Base-by-base conservation (phyloP, 2,797 vertebrate genomes). In the Limnodromus scolopaceus region DNA sequence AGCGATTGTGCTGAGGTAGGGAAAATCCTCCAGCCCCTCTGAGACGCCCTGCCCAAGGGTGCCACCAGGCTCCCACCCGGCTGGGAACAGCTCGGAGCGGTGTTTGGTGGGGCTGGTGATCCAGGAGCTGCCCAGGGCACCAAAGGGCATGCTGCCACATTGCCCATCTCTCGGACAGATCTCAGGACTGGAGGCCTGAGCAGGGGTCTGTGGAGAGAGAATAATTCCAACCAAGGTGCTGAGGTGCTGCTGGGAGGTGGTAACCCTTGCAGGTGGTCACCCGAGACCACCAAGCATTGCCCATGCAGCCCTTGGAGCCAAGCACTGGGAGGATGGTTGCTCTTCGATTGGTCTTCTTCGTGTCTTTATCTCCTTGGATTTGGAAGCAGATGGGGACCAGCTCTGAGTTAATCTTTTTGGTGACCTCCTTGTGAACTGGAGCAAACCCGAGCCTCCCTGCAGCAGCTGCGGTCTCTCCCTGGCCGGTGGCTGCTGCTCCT, bases 1-100 rank as follows among this genome's bases (percentile, higher is more conserved):
- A 0, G 54, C 89, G 13, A 43, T 98, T 98, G 97, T 98, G 98
- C 98, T 98, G 98, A 98, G 96, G 16, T 93, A 98, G 97, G 97
- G 96, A 97, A 97, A 98, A 96, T 79, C 94, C 91, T 76, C n/a
- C 63, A 71, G 90, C 72, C 88, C 76, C 82, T 61, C 70, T 0
- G 48, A 72, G 91, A 34, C 39, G 53, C 93, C 90, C 79, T 91
- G 87, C 75, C 77, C 84, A 11, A 77, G 92, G 92, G 74, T 71
- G 70, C 17, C 65, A 48, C 69, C n/a, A 2, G 58, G 28, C 81
- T 49, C 66, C 60, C 54, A 48, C 92, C 74, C 78, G 23, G 27
- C 54, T 17, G 11, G 39, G 54, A 25, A 2, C 77, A 70, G 85
- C 84, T 45, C 1, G 46, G 19, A 7, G 53, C 5, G 5, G 0